phyloP scores from a whole-genome alignment of 2,888 invertebrate genomes.

The Anodontia alba region DNA sequence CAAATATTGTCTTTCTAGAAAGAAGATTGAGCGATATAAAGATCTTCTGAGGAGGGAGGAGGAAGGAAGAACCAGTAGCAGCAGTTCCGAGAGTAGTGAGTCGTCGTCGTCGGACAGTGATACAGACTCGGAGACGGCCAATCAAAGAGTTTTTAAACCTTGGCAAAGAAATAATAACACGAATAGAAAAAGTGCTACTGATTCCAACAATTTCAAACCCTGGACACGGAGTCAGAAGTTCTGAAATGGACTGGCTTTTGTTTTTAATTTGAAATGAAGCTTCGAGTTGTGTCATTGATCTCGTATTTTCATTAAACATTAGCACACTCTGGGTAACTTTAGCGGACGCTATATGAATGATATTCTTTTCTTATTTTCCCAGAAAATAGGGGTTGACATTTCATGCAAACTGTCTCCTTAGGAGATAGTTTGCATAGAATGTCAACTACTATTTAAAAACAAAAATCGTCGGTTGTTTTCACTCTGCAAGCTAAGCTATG shows the following conservation, averaged over 20 bases:
- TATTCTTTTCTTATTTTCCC: too few species aligned
- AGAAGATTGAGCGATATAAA: constrained; percentile 45
- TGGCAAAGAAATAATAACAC: neutral
- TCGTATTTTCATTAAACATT: too few species aligned
- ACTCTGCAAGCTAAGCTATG: too few species aligned
- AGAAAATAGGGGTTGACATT: too few species aligned
- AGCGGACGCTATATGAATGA: too few species aligned
- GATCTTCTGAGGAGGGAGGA: constrained; percentile 36
- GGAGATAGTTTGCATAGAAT: too few species aligned
- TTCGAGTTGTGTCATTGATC: too few species aligned
- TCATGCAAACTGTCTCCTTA: too few species aligned
- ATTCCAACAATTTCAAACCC: neutral
- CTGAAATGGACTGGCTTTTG: neutral
- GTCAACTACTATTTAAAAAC: too few species aligned
- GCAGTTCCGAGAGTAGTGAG: neutral
- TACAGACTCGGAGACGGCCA: neutral
- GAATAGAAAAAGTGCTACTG: neutral
- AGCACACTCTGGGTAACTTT: too few species aligned
- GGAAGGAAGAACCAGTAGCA: constrained; percentile 20
- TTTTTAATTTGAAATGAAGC: too few species aligned
- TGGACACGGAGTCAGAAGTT: neutral
- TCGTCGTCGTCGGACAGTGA: neutral
- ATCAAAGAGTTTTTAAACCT: neutral
- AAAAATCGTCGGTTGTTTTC: too few species aligned
- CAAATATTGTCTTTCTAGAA: constrained; percentile 36